phyloP scores from a whole-genome alignment of 2,797 vertebrate species.

The Atherinosoma microstoma region DNA sequence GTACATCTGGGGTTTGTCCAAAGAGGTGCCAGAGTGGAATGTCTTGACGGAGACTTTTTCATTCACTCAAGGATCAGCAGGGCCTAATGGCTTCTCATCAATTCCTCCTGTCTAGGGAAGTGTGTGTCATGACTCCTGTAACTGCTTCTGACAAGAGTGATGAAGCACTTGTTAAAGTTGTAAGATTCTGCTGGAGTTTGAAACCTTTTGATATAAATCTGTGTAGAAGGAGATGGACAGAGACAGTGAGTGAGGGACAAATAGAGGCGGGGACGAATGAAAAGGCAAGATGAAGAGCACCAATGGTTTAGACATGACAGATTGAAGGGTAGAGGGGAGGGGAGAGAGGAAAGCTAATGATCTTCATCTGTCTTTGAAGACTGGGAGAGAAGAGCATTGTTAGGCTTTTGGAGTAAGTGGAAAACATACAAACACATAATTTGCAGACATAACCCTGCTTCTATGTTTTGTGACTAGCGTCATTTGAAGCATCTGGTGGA shows the following conservation, averaged over 20 bases:
- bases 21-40: constrained; percentile 9
- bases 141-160: constrained; percentile 80
- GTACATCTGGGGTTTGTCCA: constrained; percentile 11
- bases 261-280: constrained; percentile 42
- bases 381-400: constrained; percentile 62
- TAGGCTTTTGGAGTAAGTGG: constrained; percentile 65
- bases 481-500: constrained; percentile 59
- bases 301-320: constrained; percentile 61
- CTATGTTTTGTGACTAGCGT: constrained; percentile 52
- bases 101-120: constrained; percentile 72
- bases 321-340: constrained; percentile 28
- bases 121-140: constrained; percentile 79
- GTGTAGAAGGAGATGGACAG: constrained; percentile 58
- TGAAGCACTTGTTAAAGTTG: constrained; percentile 79
- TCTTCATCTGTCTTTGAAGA: constrained; percentile 77
- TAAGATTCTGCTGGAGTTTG: constrained; percentile 69
- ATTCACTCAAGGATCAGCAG: constrained; percentile 62
- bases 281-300: constrained; percentile 51
- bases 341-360: constrained; percentile 69
- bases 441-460: constrained; percentile 64
- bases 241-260: constrained; percentile 54
- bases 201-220: constrained; percentile 78
- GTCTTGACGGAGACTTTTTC: constrained; percentile 48
- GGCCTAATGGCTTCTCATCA: constrained; percentile 75
- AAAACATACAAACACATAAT: constrained; percentile 71